A percentile compares a stretch with the other conserved stretches of the same genome.
These are phyloP conservation scores for Calyptomena viridis DNA, from an alignment of 2,113 vertebrate species.

Conservation along the genomic window DNA sequence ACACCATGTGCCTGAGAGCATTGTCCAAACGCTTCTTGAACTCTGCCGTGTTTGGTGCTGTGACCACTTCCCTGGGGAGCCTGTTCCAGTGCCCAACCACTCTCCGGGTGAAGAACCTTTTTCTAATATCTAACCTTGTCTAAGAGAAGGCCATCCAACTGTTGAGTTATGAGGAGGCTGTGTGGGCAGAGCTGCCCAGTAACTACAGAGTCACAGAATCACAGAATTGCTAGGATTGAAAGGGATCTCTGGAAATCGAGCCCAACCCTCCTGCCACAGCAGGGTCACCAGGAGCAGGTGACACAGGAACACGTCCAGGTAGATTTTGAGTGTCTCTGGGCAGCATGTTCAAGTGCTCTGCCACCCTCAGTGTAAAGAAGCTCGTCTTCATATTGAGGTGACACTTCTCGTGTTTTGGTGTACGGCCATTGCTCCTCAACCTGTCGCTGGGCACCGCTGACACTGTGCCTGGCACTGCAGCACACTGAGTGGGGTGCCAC, in stretches of 20 bases:
- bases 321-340: neutral
- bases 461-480: neutral
- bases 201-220: neutral
- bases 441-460: neutral
- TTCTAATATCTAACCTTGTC: neutral
- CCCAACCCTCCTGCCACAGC: neutral
- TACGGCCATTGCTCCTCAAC: fast-evolving
- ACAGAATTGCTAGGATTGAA: neutral
- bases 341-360: neutral
- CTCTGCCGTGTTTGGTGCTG: neutral
- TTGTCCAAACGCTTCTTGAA: neutral
- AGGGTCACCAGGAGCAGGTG: too few relatives aligned
- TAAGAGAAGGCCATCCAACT: neutral
- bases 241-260: neutral
- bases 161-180: fast-evolving
- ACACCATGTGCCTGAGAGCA: neutral
- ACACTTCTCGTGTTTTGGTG: neutral
- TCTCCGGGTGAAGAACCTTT: neutral
- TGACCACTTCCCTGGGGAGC: neutral
- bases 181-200: neutral
- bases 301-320: fast-evolving
- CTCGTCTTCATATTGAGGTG: neutral
- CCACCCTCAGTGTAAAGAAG: neutral
- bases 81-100: neutral
- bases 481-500: neutral